A percentile compares a stretch with the other conserved stretches of the same genome.
Evolutionary conservation across 2,797 vertebrate genomes (phyloP).

Genomic region (Carcharodon carcharias): DNA sequence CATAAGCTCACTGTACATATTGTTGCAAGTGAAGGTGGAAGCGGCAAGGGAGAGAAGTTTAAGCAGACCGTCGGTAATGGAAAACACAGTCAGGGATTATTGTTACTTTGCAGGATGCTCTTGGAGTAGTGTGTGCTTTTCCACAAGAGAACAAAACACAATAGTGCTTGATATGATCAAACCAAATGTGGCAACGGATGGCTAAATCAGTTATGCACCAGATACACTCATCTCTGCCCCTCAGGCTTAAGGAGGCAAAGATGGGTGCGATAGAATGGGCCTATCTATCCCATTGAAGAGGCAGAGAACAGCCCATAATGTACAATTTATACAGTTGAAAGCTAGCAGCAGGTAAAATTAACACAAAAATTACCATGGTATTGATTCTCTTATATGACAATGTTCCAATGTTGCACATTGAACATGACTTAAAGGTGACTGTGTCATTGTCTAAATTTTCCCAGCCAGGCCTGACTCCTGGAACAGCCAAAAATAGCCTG

Average conservation of each 20-base stretch:
- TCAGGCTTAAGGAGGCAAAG: not conserved
- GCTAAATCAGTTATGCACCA: not conserved
- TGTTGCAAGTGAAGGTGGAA: not conserved
- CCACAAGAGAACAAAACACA: not conserved
- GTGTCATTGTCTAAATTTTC: not conserved
- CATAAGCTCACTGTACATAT: not conserved
- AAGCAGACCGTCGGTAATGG: not conserved
- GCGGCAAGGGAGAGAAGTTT: not conserved
- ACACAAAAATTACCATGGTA: not conserved
- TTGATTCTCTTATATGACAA: not conserved
- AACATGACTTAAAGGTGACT: not conserved
- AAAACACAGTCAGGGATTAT: not conserved
- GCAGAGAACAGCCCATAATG: not conserved
- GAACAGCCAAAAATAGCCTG: not conserved
- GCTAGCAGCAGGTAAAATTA: not conserved
- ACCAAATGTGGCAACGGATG: not conserved
- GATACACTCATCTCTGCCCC: not conserved
- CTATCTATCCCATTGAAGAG: not conserved
- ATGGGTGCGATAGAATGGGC: not conserved
- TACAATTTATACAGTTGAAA: not conserved
- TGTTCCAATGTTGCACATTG: not conserved
- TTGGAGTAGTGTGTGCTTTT: not conserved
- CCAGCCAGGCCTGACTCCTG: not conserved
- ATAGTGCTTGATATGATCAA: not conserved
- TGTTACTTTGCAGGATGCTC: not conserved